Percentiles rank a stretch among this genome's conserved stretches.
These are phyloP conservation scores for Notospermus geniculatus DNA, from an alignment of 1,140 invertebrate genomes.

Conservation along the genomic window DNA sequence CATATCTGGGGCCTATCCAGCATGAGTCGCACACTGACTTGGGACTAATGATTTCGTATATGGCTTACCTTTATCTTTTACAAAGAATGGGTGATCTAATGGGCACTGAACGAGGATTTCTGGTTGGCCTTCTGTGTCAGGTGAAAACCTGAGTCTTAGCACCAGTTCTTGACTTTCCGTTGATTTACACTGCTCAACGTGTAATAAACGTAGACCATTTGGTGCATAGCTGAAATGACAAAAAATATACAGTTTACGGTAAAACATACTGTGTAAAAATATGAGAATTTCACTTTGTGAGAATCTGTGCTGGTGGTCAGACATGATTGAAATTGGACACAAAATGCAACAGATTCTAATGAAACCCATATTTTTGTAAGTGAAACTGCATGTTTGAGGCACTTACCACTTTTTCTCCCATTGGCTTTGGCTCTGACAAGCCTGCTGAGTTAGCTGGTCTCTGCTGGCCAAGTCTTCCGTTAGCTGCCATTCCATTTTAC, in stretches of 20 bases:
- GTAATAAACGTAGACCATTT: conserved; percentile 16
- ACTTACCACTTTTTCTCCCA: neutral
- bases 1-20: too few relatives aligned
- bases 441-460: conserved; percentile 24
- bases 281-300: too few relatives aligned
- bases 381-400: too few relatives aligned
- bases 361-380: too few relatives aligned
- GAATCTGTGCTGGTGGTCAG: too few relatives aligned
- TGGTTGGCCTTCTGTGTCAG: conserved; percentile 25
- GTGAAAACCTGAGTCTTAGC: conserved; percentile 13
- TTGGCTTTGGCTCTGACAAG: conserved; percentile 6
- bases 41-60: too few relatives aligned
- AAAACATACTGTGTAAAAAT: too few relatives aligned
- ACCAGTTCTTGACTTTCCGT: conserved; percentile 1
- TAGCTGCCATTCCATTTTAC: conserved; percentile 14
- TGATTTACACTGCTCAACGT: conserved; percentile 10
- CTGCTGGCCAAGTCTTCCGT: conserved; percentile 27
- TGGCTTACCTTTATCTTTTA: conserved; percentile 52
- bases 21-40: too few relatives aligned
- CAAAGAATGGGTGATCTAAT: conserved; percentile 53
- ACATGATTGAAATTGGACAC: too few relatives aligned
- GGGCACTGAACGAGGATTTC: conserved; percentile 43
- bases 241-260: too few relatives aligned
- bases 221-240: conserved; percentile 21
- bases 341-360: too few relatives aligned